Base-by-base conservation (phyloP, 64 coral and sea anemone species). In the Acropora tenuis region DNA sequence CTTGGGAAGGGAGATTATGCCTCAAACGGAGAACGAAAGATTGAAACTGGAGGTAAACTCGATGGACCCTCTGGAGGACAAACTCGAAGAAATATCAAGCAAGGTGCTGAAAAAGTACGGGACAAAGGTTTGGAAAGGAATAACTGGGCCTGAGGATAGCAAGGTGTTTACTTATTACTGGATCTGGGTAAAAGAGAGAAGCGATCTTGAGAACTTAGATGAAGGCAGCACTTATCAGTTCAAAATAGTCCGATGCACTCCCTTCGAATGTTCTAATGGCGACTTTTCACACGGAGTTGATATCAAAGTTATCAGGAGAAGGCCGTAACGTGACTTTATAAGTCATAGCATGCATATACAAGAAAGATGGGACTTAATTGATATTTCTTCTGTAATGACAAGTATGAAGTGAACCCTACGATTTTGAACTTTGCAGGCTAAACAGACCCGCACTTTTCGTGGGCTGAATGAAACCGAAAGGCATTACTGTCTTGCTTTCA, bases 51-150 rank as follows among this genome's bases (percentile, higher is more conserved):
- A n/a, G 17, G 50, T 55, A 49, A 1, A 72, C 1, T 6, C 1
- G 20, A 2, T 3, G 17, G 18, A 48, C 17, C 6, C 43, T 1
- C 3, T 67, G 2, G 40, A 8, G 17, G 12, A 0, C 1, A 92
- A 50, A n/a, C 59, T 92, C 6, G 0, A 1, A 6, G 6, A 19
- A 57, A 92, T 92, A 55, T 79, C 46, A 53, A 19, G 2, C 3
- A 41, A 10, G 9, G 83, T 74, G 47, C 0, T 57, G 11, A 1
- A 44, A 16, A 43, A 6, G 20, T 87, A 87, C 55, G 65, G 75
- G 4, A 1, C 11, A 11, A 2, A 0, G 1, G 46, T 92, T 10
- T 92, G 83, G 90, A 92, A 92, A 78, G 90, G 90, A 19, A 92
- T 92, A 4, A 92, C 83, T n/a, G 58, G 81, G 1, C 74, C 47